Evolutionary conservation across 1,140 invertebrate genomes (phyloP), one percentile per base, ranked within the genome.

Genomic region (Grapholita molesta): DNA sequence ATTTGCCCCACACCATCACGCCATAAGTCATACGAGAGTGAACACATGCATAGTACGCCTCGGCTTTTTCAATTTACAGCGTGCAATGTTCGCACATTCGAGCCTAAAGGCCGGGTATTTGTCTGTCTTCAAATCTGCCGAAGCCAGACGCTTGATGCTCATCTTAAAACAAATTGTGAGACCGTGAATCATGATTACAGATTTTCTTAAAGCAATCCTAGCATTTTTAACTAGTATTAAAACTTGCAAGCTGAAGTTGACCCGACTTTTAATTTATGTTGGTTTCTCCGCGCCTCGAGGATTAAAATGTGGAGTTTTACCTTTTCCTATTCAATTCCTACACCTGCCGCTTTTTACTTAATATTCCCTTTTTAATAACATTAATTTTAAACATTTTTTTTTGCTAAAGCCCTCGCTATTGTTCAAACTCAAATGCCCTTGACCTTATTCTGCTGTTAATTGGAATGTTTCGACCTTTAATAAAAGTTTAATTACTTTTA

Each of bases 321-420:
- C 30, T 61, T 61, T 25, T 61, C 25, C 30, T 25, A 61, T 61
- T 61, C 55, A 28, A 61, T 30, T 25, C 8, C 24, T 28, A 30
- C 55, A 61, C 55, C 55, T 61, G 55, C 25, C n/a, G 24, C 55
- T 23, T 55, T 28, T 55, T 25, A 55, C 55, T 28, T 61, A n/a
- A 12, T 12, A 55, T 61, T 57, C 9, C 55, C 55, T 61, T 61
- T 61, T 61, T 61, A 30, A 61, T 61, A 61, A 57, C 55, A n/a
- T 28, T 57, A 25, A 28, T 57, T 57, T 57, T n/a, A 8, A n/a
- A n/a, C n/a, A n/a, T n/a, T n/a, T n/a, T n/a, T n/a, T n/a, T 21
- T 48, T 48, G 18, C 7, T 21, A 21, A 48, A 48, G 18, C 42
- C 28, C 28, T n/a, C n/a, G n/a, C n/a, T n/a, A n/a, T 5, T 9